phyloP scores from a whole-genome alignment of 2,113 vertebrate species.

The Megaleporinus macrocephalus region DNA sequence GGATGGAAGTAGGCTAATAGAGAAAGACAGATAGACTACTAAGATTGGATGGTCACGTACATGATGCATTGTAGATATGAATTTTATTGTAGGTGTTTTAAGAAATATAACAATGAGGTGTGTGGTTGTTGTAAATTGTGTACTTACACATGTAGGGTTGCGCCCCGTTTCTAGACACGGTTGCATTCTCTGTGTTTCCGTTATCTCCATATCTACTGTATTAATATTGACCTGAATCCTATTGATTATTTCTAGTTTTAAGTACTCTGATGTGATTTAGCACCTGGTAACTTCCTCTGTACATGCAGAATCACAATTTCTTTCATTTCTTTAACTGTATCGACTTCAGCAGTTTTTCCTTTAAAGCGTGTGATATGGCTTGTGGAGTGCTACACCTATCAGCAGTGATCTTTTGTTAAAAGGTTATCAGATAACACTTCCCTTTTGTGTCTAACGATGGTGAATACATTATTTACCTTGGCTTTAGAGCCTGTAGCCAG shows the following conservation, averaged over 20 bases:
- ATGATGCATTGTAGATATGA: too few species aligned
- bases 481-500: too few species aligned
- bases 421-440: background rate
- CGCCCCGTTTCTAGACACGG: too few species aligned
- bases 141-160: too few species aligned
- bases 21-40: too few species aligned
- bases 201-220: background rate
- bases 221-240: background rate
- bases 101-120: too few species aligned
- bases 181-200: background rate
- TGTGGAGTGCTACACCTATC: background rate
- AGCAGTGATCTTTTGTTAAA: conserved; percentile 11
- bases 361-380: background rate
- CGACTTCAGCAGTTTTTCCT: background rate
- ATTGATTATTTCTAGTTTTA: background rate
- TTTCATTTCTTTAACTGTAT: background rate
- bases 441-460: background rate
- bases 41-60: too few species aligned
- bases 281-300: background rate
- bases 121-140: too few species aligned
- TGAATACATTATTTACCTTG: background rate
- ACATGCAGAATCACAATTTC: background rate
- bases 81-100: too few species aligned
- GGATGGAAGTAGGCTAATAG: too few species aligned
- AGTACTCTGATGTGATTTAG: too few species aligned